Evolutionary conservation across 2,888 invertebrate genomes (phyloP).

Genomic region (Tryphoninae sp.): DNA sequence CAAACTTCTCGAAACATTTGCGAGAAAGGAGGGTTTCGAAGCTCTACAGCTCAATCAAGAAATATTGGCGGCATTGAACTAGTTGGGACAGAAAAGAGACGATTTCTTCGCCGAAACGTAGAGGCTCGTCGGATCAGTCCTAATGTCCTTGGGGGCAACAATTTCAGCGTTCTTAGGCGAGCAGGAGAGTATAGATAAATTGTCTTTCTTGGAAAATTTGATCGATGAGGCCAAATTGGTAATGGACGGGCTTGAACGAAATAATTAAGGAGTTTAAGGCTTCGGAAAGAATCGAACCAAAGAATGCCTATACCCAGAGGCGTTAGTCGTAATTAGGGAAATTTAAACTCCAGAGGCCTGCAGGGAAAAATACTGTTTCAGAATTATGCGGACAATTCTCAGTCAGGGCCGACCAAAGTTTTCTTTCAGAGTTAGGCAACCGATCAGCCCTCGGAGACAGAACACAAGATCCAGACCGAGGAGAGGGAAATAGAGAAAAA

Average conservation of each 20-base stretch:
- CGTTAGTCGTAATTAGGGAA: not conserved
- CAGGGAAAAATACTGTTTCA: slow-evolving; percentile 18
- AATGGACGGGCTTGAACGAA: slow-evolving; percentile 14
- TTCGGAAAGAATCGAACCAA: too few relatives aligned
- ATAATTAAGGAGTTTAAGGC: slow-evolving; percentile 45
- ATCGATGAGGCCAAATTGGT: slow-evolving; percentile 33
- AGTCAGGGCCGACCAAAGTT: slow-evolving; percentile 27
- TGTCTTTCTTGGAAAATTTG: slow-evolving; percentile 7
- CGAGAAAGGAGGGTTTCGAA: not conserved
- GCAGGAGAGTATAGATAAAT: slow-evolving; percentile 4
- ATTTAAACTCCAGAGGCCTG: slow-evolving; percentile 37
- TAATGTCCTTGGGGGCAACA: not conserved
- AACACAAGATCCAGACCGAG: not conserved
- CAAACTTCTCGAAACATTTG: not conserved
- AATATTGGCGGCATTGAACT: not conserved
- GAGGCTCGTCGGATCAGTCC: not conserved
- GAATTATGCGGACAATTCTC: slow-evolving; percentile 29
- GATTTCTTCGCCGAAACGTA: not conserved
- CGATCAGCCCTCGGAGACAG: slow-evolving; percentile 4
- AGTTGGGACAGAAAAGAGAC: not conserved
- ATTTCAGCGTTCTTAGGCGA: slow-evolving; percentile 11
- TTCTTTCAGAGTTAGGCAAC: slow-evolving; percentile 1
- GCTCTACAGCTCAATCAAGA: not conserved
- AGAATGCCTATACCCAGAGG: not conserved
- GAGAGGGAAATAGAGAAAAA: slow-evolving; percentile 11